Base-by-base conservation (phyloP, 37 sponge, comb jelly and placozoan species). In the Aplysina aerophoba region DNA sequence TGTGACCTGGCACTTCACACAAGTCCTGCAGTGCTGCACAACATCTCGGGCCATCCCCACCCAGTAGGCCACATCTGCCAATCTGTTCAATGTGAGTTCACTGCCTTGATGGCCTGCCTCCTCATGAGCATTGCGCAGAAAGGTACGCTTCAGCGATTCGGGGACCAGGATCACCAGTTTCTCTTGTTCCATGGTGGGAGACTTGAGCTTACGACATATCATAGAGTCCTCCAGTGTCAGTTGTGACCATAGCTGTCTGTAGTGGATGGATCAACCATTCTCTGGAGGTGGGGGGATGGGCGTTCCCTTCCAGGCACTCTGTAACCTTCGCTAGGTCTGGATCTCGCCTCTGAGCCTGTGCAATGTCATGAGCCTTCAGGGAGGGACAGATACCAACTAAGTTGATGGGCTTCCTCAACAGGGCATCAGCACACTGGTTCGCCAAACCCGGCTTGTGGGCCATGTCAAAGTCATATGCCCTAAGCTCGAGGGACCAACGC, bases 241-340 rank as follows among this genome's bases (percentile, higher is more conserved):
- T 25, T 71, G 72, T n/a, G 72, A 30, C 72, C 72, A 71, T 19
- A 71, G 0, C 72, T 71, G 33, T 71, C 33, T 71, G 72, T 71
- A 71, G 72, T n/a, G 72, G 72, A 5, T 37, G 27, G 36, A 15
- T 1, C 19, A 4, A 0, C 72, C 72, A 71, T 5, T 71, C 33
- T n/a, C 72, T 28, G 33, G 30, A 37, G 36, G 20, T 71, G 36
- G 72, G 72, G 33, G 72, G 33, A 4, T 30, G 21, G 27, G 72
- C 24, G 14, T 25, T 44, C 31, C 13, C 36, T 33, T 71, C 30
- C 21, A n/a, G 36, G 4, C 2, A 2, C 36, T 71, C 72, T 19
- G 21, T 2, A 21, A 71, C 72, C 36, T 20, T 19, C 21, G 33
- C 31, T 1, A 71, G 33, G 13, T 5, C 36, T 11, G 72, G 31